Base-by-base conservation (phyloP, 37 sponge, comb jelly and placozoan species). In the Ianthella basta region DNA sequence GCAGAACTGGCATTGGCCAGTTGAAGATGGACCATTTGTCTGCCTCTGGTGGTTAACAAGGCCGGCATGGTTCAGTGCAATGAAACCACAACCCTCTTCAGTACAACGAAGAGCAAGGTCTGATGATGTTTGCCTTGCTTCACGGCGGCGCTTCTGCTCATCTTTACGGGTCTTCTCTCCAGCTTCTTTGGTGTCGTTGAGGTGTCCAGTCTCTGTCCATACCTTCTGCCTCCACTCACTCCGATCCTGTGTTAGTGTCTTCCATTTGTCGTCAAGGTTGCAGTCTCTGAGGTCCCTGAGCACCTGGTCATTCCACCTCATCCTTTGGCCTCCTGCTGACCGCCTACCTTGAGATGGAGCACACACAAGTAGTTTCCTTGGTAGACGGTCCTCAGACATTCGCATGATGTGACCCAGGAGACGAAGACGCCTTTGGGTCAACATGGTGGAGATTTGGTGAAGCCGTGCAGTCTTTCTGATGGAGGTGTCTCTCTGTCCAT, bases 21-120 rank as follows among this genome's bases (percentile, higher is more conserved):
- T 64, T 27, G 21, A 21, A 2, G 83, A 40, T 13, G 29, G 50
- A 16, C 69, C 36, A 40, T 83, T 37, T 33, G 6, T 64, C 83
- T 83, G 83, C 40, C 83, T 67, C n/a, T 83, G 64, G 21, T 75
- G 78, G 54, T 75, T 75, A 50, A 50, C 54, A 40, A 75, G 78
- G 54, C 78, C 78, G 4, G 78, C 54, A 13, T 75, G 78, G 25
- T 75, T 75, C 44, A 40, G n/a, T 14, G 34, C 70, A n/a, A 2
- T 69, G 70, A 69, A 69, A 15, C 29, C 57, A 41, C 59, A 59
- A 33, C 65, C 83, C 19, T 82, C 53, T 16, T 27, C 56, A 50
- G 20, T 40, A 15, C 84, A 66, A 41, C 56, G 65, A 16, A 60
- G 65, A 75, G 78, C 78, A 75, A 40, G 44, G 54, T 36, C 61